Evolutionary conservation across 37 sponge, comb jelly and placozoan genomes (phyloP), one percentile per base, ranked within the genome.

Genomic region (Geodia barretti): DNA sequence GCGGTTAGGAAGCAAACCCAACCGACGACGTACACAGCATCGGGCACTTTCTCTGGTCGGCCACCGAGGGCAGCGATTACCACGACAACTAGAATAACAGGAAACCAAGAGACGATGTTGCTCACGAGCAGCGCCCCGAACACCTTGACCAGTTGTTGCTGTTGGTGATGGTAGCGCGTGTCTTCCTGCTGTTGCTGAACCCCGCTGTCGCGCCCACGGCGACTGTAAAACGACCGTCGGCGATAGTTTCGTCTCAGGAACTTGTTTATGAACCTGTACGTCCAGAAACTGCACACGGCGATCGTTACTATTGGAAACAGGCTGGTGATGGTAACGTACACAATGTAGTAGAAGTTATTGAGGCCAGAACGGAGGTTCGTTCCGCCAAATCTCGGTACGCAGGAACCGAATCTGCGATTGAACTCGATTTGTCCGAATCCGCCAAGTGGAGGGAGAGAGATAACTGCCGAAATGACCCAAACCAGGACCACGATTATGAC

Each of bases 351-450:
- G 59, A 77, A 60, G 66, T 80, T 90, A 31, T 64, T 41, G 1
- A 69, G 17, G 24, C 63, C 54, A 43, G 62, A 25, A 0, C 26
- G 26, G 1, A 39, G 60, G 43, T 83, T 65, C 28, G 42, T 61
- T 0, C 70, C 67, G 41, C 69, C 79, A 64, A 86, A 93, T 3
- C 93, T 73, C 0, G 89, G 83, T 2, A 93, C 41, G 67, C 93
- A 93, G 24, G 71, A 30, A 14, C 86, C 93, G 2, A 93, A 78
- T 1, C 59, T 47, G 0, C 68, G 41, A 77, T 93, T 93, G 69
- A 93, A 93, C 42, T 93, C 93, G 38, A 68, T 60, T 28, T 84
- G 75, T 0, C 93, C 93, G 64, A 93, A 76, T 19, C 86, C 93
- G 34, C 77, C 63, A 1, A 79, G 61, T 0, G 91, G 91, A 0